phyloP scores from a whole-genome alignment of 1,140 invertebrate genomes.

The Tribolium madens region DNA sequence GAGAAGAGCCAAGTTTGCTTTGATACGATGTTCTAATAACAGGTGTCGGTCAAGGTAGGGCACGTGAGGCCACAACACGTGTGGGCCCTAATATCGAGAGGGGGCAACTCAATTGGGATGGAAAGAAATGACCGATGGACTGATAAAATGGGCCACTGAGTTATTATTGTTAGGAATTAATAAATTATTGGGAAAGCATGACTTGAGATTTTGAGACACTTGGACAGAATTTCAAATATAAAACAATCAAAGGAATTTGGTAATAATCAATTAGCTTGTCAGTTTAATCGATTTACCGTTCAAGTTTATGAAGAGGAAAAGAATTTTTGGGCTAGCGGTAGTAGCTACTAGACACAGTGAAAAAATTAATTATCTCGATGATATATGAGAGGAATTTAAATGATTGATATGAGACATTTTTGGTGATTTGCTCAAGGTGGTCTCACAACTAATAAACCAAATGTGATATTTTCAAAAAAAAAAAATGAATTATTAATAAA shows the following conservation, averaged over 20 bases:
- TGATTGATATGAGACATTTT: not conserved
- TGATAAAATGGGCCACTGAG: not conserved
- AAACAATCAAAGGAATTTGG: slow-evolving; percentile 8
- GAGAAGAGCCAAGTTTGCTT: slow-evolving; percentile 15
- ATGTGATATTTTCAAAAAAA: too few species aligned
- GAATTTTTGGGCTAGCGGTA: slow-evolving; percentile 2
- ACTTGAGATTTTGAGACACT: not conserved
- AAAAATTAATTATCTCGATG: slow-evolving; percentile 28
- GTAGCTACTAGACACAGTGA: not conserved
- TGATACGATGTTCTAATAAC: slow-evolving; percentile 46
- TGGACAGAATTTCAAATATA: not conserved
- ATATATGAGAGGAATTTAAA: slow-evolving; percentile 26
- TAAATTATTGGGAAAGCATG: slow-evolving; percentile 29
- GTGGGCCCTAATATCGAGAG: slow-evolving; percentile 40
- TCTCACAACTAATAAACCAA: not conserved
- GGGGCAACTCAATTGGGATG: slow-evolving; percentile 16
- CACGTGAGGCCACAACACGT: slow-evolving; percentile 53
- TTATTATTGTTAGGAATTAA: slow-evolving; percentile 20
- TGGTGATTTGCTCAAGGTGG: not conserved
- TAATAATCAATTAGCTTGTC: slow-evolving; percentile 34
- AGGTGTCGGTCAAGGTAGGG: slow-evolving; percentile 55
- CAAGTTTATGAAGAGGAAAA: slow-evolving; percentile 22
- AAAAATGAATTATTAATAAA: too few species aligned
- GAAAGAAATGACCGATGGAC: not conserved
- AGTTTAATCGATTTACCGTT: slow-evolving; percentile 39